Base-by-base conservation (phyloP, 2,797 vertebrate genomes). In the Centropyge bicolor region DNA sequence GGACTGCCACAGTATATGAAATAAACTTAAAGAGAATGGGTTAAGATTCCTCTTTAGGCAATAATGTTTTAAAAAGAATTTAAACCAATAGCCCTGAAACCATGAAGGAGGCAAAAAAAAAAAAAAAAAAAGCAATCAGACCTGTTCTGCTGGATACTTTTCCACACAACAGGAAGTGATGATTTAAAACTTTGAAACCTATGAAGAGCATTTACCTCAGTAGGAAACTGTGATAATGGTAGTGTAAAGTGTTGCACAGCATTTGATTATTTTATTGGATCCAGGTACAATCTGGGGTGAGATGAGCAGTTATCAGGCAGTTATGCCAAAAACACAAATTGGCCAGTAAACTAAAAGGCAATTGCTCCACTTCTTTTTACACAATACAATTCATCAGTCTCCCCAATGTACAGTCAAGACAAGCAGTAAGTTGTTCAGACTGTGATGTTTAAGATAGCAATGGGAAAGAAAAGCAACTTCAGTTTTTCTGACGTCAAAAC, bases 21-120 rank as follows among this genome's bases (percentile, higher is more conserved):
- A 88, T 82, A 89, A 84, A 89, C 60, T 70, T 61, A 56, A 83
- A 86, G 72, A 76, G 78, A 87, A 84, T 22, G 74, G 60, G 81
- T 49, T 75, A 78, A 88, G 80, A 88, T 75, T 89, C 57, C 62
- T 83, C 76, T 85, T 70, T 31, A 78, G 70, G 85, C 80, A 65
- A 70, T 54, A 69, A 79, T 51, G 54, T 27, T 36, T 77, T 45
- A 12, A 74, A 70, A 86, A 83, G 55, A 4, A 67, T 80, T 86
- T 73, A 35, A 82, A 81, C 43, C 66, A 72, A 64, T 43, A 73
- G 69, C 70, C 74, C 79, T 79, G 51, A 84, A 87, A 78, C 41
- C 41, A 46, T 54, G 17, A 41, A 41, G 31, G 35, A 54, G 35
- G 38, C 19, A 3, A 10, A 6, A 22, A 69, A 74, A 56, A 41